phyloP scores from a whole-genome alignment of 2,797 vertebrate species.

The Lepus townsendii region DNA sequence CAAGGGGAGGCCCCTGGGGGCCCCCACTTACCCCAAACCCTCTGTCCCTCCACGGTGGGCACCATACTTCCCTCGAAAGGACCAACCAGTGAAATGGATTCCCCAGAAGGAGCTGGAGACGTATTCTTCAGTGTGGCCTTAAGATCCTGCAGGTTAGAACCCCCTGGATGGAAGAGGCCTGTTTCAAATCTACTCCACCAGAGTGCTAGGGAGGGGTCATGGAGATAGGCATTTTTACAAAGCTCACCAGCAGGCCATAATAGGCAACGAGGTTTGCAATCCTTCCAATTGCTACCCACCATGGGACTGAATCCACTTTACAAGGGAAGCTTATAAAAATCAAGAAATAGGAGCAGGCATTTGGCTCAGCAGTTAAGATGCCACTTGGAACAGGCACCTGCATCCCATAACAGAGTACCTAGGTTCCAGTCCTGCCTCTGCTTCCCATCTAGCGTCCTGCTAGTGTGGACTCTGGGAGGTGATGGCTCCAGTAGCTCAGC shows the following conservation, averaged over 20 bases:
- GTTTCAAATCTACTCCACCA: not conserved
- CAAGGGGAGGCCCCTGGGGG: not conserved
- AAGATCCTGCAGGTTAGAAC: not conserved
- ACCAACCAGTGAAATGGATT: not conserved
- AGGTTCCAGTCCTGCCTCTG: too few species aligned
- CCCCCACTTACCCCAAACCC: not conserved
- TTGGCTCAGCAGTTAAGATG: too few species aligned
- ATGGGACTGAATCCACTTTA: conserved; percentile 24
- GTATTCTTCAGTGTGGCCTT: not conserved
- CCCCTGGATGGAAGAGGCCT: not conserved
- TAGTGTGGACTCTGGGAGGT: too few species aligned
- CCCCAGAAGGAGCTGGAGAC: not conserved
- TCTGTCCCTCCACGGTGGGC: not conserved
- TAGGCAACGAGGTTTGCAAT: not conserved
- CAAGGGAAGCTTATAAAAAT: conserved; percentile 20
- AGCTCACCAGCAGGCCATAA: conserved; percentile 1
- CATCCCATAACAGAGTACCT: too few species aligned
- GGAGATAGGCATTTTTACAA: not conserved
- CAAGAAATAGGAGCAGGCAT: too few species aligned
- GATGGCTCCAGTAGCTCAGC: too few species aligned
- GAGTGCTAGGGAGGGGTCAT: not conserved
- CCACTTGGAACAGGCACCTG: too few species aligned
- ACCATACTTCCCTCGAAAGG: not conserved
- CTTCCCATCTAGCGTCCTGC: too few species aligned
- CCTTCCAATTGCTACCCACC: not conserved